These are phyloP conservation scores for Anabas testudineus DNA, from an alignment of 2,797 vertebrate genomes.

Conservation along the genomic window DNA sequence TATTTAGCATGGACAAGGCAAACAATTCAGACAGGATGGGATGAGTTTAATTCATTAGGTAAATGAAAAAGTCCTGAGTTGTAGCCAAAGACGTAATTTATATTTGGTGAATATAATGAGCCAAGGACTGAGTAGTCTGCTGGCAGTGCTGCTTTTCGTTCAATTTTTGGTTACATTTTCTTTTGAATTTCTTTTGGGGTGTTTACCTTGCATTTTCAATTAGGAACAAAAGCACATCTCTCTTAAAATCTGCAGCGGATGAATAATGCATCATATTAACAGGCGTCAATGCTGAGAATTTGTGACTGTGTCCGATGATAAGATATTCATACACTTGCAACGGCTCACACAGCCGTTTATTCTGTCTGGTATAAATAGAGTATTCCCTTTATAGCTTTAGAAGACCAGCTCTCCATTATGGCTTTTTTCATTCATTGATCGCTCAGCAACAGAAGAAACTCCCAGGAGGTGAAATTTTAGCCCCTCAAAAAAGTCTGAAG, in stretches of 20 bases:
- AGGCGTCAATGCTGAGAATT: conserved; percentile 47
- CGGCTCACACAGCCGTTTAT: conserved; percentile 17
- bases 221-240: conserved; percentile 29
- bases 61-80: conserved; percentile 74
- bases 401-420: conserved; percentile 24
- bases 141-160: conserved; percentile 68
- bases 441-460: background rate
- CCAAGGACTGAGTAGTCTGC: conserved; percentile 80
- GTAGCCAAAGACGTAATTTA: conserved; percentile 71
- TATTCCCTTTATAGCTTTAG: conserved; percentile 22
- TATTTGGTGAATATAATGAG: conserved; percentile 52
- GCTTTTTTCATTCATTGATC: conserved; percentile 32
- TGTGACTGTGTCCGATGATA: conserved; percentile 25
- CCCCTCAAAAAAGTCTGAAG: conserved; percentile 22
- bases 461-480: conserved; percentile 20
- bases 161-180: conserved; percentile 47
- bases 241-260: conserved; percentile 52
- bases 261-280: conserved; percentile 63
- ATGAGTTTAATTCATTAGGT: conserved; percentile 72
- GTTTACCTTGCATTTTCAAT: conserved; percentile 65
- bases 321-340: conserved; percentile 38
- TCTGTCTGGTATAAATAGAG: conserved; percentile 7
- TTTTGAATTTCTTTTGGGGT: conserved; percentile 40
- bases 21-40: conserved; percentile 36
- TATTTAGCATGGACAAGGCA: conserved; percentile 40